These are phyloP conservation scores for Phoenicopterus ruber DNA, from an alignment of 2,113 vertebrate genomes.

Conservation along the genomic window DNA sequence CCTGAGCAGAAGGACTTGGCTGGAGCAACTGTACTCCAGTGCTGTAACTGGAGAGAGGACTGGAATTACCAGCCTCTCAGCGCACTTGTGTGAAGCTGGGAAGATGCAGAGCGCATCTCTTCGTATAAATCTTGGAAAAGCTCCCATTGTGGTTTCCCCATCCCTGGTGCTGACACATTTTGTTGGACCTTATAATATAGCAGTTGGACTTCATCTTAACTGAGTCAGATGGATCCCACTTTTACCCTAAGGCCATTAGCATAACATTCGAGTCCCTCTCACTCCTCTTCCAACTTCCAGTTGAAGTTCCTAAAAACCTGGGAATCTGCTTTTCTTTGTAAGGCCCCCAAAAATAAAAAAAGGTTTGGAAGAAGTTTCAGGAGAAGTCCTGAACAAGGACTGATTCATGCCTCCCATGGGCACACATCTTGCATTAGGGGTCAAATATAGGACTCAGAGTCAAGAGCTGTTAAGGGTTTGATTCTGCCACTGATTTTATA, in stretches of 20 bases:
- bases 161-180: neutral
- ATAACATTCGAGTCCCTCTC: neutral
- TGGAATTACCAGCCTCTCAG: neutral
- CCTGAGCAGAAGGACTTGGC: neutral
- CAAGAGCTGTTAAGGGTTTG: neutral
- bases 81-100: neutral
- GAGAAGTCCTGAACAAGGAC: neutral
- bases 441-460: neutral
- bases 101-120: neutral
- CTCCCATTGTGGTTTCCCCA: neutral
- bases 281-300: neutral
- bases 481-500: neutral
- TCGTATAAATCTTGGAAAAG: neutral
- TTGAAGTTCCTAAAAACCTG: neutral
- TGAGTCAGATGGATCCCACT: neutral
- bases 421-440: neutral
- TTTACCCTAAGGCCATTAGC: neutral
- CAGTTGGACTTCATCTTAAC: neutral
- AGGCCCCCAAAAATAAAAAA: neutral
- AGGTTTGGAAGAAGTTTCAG: neutral
- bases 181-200: neutral
- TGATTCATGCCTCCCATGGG: neutral
- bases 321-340: neutral
- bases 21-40: neutral
- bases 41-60: neutral